These are phyloP conservation scores for Euleptes europaea DNA, from an alignment of 2,113 vertebrate genomes.

Conservation along the genomic window DNA sequence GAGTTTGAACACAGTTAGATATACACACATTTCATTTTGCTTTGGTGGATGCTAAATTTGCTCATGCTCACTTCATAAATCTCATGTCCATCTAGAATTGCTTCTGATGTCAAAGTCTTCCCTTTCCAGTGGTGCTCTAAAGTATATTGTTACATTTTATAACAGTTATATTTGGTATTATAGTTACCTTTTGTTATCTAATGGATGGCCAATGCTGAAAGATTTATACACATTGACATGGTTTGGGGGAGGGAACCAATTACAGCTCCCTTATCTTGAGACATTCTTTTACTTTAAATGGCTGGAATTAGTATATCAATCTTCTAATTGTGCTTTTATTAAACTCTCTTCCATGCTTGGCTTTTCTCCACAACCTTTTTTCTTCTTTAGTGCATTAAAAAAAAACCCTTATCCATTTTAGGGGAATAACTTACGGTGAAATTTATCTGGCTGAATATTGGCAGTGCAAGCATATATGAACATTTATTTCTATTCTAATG, in stretches of 20 bases:
- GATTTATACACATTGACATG: neutral
- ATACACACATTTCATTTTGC: neutral
- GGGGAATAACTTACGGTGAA: neutral
- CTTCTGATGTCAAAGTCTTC: conserved; percentile 8
- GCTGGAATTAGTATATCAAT: conserved; percentile 10
- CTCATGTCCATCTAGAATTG: neutral
- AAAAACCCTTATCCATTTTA: neutral
- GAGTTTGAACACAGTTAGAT: neutral
- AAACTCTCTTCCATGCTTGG: neutral
- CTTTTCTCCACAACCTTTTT: neutral
- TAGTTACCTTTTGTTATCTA: conserved; percentile 10
- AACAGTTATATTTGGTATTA: neutral
- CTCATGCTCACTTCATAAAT: neutral
- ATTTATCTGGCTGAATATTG: neutral
- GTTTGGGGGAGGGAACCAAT: conserved; percentile 9
- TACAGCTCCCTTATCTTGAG: neutral
- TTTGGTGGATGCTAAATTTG: neutral
- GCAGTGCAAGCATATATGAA: neutral
- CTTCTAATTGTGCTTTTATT: conserved; percentile 24
- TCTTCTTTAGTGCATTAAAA: conserved; percentile 2
- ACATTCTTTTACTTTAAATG: neutral
- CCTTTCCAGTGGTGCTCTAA: neutral
- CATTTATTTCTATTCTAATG: neutral
- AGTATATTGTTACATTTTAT: neutral
- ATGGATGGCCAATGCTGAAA: neutral